Conservation (phyloP, 2,113 vertebrate species). For the Triplophysa rosa region DNA sequence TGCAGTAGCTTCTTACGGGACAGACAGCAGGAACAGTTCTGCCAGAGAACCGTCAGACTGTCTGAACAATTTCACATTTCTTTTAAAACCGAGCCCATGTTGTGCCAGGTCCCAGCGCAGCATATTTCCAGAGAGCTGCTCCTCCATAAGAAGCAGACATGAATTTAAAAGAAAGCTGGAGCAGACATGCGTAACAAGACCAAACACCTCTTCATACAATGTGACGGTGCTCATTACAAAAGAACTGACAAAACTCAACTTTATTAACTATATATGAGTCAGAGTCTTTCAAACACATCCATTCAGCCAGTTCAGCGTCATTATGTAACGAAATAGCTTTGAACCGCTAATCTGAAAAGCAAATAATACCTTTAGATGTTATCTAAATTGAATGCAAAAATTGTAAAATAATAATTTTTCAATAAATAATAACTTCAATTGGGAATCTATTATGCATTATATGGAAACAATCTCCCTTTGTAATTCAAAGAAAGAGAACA, state of each 20-base stretch:
- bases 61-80: slow-evolving; percentile 5
- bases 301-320: background rate
- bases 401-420: background rate
- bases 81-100: slow-evolving; percentile 23
- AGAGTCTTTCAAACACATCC: background rate
- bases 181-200: no score
- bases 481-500: no score
- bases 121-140: slow-evolving; percentile 16
- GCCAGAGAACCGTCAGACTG: slow-evolving; percentile 14
- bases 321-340: background rate
- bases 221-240: background rate
- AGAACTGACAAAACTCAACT: background rate
- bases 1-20: background rate
- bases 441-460: no score
- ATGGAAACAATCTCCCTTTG: no score
- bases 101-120: slow-evolving; percentile 22
- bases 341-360: background rate
- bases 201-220: no score
- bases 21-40: background rate
- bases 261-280: background rate
- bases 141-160: slow-evolving; percentile 2
- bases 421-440: no score
- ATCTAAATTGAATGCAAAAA: background rate
- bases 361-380: background rate
- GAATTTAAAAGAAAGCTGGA: background rate